Evolutionary conservation across 2,888 invertebrate genomes (phyloP).

Genomic region (Drosophila vallismaia): DNA sequence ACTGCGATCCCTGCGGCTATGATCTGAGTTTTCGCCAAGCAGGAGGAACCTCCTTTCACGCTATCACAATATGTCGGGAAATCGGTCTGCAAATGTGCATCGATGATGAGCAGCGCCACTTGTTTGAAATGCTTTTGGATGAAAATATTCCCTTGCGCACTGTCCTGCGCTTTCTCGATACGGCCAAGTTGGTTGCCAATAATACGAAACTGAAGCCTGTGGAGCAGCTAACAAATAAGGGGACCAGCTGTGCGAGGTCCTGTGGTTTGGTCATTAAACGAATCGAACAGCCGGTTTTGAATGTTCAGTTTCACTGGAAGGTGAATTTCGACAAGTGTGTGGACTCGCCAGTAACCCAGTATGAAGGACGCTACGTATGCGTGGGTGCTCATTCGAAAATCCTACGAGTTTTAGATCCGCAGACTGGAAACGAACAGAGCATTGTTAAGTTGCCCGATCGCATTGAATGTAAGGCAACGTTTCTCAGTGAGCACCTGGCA

Average conservation of each 20-base stretch:
- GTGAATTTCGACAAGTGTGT: slow-evolving; percentile 88
- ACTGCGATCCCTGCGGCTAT: slow-evolving; percentile 14
- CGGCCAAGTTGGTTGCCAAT: slow-evolving; percentile 54
- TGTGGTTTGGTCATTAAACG: slow-evolving; percentile 54
- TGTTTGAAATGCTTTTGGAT: slow-evolving; percentile 73
- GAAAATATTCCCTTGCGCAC: slow-evolving; percentile 55
- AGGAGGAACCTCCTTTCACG: slow-evolving; percentile 81
- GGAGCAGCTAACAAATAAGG: slow-evolving; percentile 14
- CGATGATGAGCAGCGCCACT: slow-evolving; percentile 62
- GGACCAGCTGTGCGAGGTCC: neutral
- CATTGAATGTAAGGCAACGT: slow-evolving; percentile 88
- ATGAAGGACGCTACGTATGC: slow-evolving; percentile 83
- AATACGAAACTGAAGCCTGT: slow-evolving; percentile 59
- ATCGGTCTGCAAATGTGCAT: slow-evolving; percentile 66
- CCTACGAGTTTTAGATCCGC: slow-evolving; percentile 86
- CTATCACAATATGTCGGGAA: slow-evolving; percentile 75
- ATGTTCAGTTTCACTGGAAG: slow-evolving; percentile 68
- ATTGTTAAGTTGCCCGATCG: slow-evolving; percentile 86
- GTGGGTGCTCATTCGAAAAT: slow-evolving; percentile 91
- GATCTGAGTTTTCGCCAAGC: slow-evolving; percentile 66
- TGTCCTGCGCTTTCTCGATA: slow-evolving; percentile 59
- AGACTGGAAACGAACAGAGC: slow-evolving; percentile 85
- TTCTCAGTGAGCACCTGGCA: slow-evolving; percentile 84
- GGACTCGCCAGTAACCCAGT: slow-evolving; percentile 89
- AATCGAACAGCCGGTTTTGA: slow-evolving; percentile 35